Evolutionary conservation across 2,797 vertebrate genomes (phyloP).

Genomic region (Labroides dimidiatus): DNA sequence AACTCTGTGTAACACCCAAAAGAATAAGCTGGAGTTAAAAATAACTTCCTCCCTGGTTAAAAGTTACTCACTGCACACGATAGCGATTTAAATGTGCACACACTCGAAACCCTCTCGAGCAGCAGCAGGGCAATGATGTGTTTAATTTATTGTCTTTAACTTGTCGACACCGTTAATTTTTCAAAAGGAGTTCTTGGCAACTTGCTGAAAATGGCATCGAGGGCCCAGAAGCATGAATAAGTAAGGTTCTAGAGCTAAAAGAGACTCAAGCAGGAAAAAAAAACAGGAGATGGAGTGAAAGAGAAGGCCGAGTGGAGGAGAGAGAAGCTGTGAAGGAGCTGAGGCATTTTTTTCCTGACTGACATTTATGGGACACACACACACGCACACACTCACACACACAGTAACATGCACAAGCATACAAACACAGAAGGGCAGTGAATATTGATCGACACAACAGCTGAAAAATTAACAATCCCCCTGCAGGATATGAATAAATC

Average conservation of each 20-base stretch:
- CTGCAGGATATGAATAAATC: slow-evolving; percentile 72
- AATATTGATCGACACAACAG: background rate
- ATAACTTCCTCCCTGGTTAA: slow-evolving; percentile 27
- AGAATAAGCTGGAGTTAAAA: slow-evolving; percentile 35
- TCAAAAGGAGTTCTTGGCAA: slow-evolving; percentile 66
- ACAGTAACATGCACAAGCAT: background rate
- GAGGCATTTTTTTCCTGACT: slow-evolving; percentile 19
- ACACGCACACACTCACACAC: slow-evolving; percentile 16
- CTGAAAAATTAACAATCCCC: slow-evolving; percentile 67
- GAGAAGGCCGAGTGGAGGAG: background rate
- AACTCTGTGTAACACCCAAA: background rate
- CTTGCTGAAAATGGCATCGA: slow-evolving; percentile 62
- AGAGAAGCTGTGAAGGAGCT: slow-evolving; percentile 34
- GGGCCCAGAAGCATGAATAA: slow-evolving; percentile 77
- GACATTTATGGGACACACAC: slow-evolving; percentile 53
- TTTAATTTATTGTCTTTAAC: slow-evolving; percentile 73
- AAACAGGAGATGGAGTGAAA: slow-evolving; percentile 29
- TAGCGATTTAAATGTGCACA: slow-evolving; percentile 27
- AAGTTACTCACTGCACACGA: background rate
- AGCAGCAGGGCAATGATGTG: slow-evolving; percentile 45
- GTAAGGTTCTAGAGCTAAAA: slow-evolving; percentile 66
- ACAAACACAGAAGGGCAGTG: background rate
- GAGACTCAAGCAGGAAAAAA: slow-evolving; percentile 40
- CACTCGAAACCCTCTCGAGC: slow-evolving; percentile 23
- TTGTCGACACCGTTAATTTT: slow-evolving; percentile 71